Conservation (phyloP, 2,797 vertebrate genomes). For the Taeniopygia guttata region DNA sequence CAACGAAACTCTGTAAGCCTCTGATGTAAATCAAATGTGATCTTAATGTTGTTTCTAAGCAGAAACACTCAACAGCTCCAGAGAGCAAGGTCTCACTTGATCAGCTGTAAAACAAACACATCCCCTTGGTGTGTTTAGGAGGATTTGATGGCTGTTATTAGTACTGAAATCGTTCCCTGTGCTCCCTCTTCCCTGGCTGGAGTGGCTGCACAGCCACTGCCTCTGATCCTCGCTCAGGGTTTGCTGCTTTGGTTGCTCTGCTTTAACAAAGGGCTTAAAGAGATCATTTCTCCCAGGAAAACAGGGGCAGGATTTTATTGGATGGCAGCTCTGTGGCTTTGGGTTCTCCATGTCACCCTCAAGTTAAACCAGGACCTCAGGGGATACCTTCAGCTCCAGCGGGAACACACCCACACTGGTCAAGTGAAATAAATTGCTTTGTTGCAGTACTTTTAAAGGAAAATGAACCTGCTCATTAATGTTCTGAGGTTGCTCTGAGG, state of each 20-base stretch:
- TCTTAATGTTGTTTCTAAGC: constrained; percentile 42
- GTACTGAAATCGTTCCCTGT: neutral
- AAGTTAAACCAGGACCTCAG: neutral
- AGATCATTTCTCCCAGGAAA: neutral
- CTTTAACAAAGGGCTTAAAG: neutral
- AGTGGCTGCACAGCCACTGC: neutral
- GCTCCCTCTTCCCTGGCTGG: neutral
- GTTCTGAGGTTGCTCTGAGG: neutral
- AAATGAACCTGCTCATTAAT: neutral
- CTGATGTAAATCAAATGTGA: constrained; percentile 62
- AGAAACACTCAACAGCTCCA: neutral
- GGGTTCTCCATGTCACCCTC: neutral
- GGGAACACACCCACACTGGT: neutral
- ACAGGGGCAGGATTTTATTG: neutral
- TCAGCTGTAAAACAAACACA: neutral
- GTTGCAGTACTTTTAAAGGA: neutral
- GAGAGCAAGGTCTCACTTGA: neutral
- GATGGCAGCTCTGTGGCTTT: neutral
- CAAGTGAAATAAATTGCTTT: neutral
- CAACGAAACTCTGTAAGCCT: constrained; percentile 28
- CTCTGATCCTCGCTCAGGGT: neutral
- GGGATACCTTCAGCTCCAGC: neutral
- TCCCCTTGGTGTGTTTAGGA: neutral
- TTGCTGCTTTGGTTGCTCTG: neutral
- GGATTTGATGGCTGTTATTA: neutral